Conservation (phyloP, 2,797 vertebrate genomes). For the Allobates femoralis region DNA sequence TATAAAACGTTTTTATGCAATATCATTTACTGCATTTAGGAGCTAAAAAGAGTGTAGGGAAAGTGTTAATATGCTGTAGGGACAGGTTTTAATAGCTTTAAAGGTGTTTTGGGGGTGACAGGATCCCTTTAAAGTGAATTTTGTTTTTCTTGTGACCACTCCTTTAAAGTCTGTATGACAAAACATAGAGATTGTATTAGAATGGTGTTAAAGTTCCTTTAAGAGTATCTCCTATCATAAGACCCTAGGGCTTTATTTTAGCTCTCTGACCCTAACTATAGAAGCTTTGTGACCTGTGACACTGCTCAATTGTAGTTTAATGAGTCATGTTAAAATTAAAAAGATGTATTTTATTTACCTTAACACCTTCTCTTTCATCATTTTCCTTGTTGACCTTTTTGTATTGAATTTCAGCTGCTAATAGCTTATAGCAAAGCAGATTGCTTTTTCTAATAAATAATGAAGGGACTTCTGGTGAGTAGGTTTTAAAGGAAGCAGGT, state of each 20-base stretch:
- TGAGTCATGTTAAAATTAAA: slow-evolving; percentile 77
- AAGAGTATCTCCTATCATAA: slow-evolving; percentile 68
- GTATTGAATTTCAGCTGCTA: slow-evolving; percentile 74
- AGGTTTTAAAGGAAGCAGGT: slow-evolving; percentile 60
- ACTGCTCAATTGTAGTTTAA: slow-evolving; percentile 77
- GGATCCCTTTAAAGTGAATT: slow-evolving; percentile 65
- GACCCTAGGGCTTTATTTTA: slow-evolving; percentile 71
- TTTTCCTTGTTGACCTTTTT: slow-evolving; percentile 75
- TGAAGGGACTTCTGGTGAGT: slow-evolving; percentile 69
- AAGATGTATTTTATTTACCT: slow-evolving; percentile 79
- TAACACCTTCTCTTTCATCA: slow-evolving; percentile 71
- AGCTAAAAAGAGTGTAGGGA: too few relatives aligned
- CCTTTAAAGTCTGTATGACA: slow-evolving; percentile 71
- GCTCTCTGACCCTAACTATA: slow-evolving; percentile 71
- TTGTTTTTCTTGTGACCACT: slow-evolving; percentile 68
- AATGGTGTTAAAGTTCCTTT: slow-evolving; percentile 64
- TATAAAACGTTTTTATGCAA: too few relatives aligned
- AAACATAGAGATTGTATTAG: slow-evolving; percentile 65
- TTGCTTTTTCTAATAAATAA: slow-evolving; percentile 77
- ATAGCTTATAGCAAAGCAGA: slow-evolving; percentile 68
- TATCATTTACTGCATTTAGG: too few relatives aligned
- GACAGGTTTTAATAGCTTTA: too few relatives aligned
- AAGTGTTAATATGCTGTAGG: too few relatives aligned
- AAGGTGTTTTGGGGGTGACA: too few relatives aligned
- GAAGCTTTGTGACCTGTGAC: slow-evolving; percentile 76